Evolutionary conservation across 64 coral and sea anemone genomes (phyloP).

Genomic region (Stylophora pistillata): DNA sequence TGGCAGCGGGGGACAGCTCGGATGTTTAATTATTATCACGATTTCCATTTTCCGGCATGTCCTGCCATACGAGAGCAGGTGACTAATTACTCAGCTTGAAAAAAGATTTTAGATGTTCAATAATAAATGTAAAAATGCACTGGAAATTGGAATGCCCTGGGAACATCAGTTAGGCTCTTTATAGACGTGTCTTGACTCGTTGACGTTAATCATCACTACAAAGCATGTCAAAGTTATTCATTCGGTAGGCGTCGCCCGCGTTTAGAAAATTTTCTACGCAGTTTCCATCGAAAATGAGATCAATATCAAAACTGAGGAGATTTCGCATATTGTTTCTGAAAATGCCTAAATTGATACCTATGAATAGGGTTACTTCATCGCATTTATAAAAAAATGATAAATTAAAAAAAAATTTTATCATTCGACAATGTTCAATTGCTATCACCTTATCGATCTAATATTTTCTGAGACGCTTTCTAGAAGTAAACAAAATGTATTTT

Average conservation of each 20-base stretch:
- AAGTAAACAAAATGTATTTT: neutral
- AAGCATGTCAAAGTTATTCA: neutral
- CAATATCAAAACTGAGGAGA: neutral
- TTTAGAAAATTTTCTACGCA: conserved; percentile 7
- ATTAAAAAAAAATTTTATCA: neutral
- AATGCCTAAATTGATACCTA: conserved; percentile 4
- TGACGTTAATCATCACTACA: neutral
- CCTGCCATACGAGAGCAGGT: neutral
- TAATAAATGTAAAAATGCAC: conserved; percentile 9
- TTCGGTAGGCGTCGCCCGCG: neutral
- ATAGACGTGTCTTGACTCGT: neutral
- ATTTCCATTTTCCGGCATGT: conserved; percentile 27
- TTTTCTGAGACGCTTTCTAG: neutral
- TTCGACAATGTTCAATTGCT: neutral
- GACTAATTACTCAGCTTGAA: conserved; percentile 42
- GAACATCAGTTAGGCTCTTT: neutral
- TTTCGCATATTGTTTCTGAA: neutral
- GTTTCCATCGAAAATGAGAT: neutral
- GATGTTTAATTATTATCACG: neutral
- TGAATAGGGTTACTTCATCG: neutral
- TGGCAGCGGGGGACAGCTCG: neutral
- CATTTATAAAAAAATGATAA: neutral
- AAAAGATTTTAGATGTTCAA: conserved; percentile 18
- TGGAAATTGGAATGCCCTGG: neutral
- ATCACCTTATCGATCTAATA: neutral